Evolutionary conservation across 2,888 invertebrate species (phyloP), one percentile per base, ranked within the genome.

Genomic region (Sphaerophoria taeniata): DNA sequence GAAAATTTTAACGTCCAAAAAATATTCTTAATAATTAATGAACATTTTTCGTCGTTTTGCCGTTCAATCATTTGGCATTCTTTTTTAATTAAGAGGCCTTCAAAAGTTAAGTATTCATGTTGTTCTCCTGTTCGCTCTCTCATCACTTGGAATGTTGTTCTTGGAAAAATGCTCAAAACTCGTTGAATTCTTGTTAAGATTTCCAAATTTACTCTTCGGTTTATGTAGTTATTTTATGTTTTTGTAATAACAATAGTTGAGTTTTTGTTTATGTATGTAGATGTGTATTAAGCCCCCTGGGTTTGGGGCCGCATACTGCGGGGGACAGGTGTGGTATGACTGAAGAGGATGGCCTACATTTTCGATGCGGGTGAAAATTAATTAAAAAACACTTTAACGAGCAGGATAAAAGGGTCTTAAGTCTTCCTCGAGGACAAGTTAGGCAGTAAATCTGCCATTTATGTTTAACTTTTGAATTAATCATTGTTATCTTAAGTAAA

Each of bases 41-140:
- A 81, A 77, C 73, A 69, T 85, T 77, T 73, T 77, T 70, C 58
- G 47, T 65, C 58, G 34, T 16, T 65, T 49, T 4, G 72, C 76
- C 65, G 63, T 81, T 73, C 85, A 82, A 85, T 85, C 81, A 81
- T 81, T 73, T 56, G 81, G 69, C 76, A 69, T 60, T 53, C 72
- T 85, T 85, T 85, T 85, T 85, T 82, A 85, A 85, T 85, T 85
- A 85, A 85, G 85, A 85, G 74, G 58, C 81, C 69, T 67, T 77
- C 56, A 81, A 43, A 60, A 60, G 51, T 85, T 81, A 81, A 73
- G 73, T 69, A 85, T 81, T 81, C 85, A 85, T 77, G 81, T 77
- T 73, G 73, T 71, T 56, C 55, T 71, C 60, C 43, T 5, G 39
- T 36, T 77, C 70, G 73, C 65, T 56, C 60, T 71, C 60, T 47